Evolutionary conservation across 2,888 invertebrate genomes (phyloP).

Genomic region (Acronicta alni): DNA sequence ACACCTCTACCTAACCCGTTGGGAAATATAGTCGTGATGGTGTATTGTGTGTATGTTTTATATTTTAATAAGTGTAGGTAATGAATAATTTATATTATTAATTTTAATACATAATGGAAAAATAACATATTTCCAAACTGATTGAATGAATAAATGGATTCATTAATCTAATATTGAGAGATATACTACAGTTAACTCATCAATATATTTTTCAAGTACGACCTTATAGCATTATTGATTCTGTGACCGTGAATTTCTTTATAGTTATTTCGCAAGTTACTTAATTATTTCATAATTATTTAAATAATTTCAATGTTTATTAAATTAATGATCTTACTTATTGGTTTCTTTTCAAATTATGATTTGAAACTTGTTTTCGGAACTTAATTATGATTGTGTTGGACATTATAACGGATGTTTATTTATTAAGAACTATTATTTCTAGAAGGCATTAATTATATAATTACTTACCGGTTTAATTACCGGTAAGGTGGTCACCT

Average conservation of each 20-base stretch:
- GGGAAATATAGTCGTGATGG: too few species aligned
- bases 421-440: not conserved
- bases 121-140: too few species aligned
- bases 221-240: conserved; percentile 22
- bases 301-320: conserved; percentile 33
- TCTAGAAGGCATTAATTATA: too few species aligned
- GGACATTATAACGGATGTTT: not conserved
- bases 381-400: not conserved
- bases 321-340: conserved; percentile 23
- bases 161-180: not conserved
- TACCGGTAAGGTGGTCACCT: too few species aligned
- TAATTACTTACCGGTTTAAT: too few species aligned
- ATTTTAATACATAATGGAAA: too few species aligned
- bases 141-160: too few species aligned
- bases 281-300: conserved; percentile 28
- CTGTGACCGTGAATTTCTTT: conserved; percentile 25
- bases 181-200: conserved; percentile 1
- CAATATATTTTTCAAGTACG: conserved; percentile 9
- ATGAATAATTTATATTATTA: too few species aligned
- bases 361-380: conserved; percentile 16
- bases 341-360: conserved; percentile 7
- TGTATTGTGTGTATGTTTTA: too few species aligned
- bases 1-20: too few species aligned
- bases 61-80: too few species aligned
- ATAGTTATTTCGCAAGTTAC: conserved; percentile 13